Conservation (phyloP, 37 sponge, comb jelly and placozoan species). For the Cladorhizidae sp. region DNA sequence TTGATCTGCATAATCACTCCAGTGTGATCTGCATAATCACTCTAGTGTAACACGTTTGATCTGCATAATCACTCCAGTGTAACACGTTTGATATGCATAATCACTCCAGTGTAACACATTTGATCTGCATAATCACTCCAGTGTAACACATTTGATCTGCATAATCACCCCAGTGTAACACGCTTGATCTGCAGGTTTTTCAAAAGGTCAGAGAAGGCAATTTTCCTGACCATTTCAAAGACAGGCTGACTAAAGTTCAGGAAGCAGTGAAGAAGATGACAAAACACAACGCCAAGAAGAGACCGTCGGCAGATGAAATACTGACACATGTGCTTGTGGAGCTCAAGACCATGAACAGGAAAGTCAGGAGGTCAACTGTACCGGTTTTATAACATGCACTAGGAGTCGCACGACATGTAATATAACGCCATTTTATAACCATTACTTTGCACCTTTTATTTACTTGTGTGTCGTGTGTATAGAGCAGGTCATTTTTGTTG, state of each 20-base stretch:
- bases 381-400: background rate
- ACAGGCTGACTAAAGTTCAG: background rate
- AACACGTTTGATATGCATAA: too few relatives aligned
- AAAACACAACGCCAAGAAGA: background rate
- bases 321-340: background rate
- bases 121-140: too few relatives aligned
- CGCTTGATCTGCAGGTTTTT: constrained; percentile 19
- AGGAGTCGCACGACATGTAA: too few relatives aligned
- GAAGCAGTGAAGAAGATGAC: constrained; percentile 6
- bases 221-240: constrained; percentile 6
- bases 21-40: too few relatives aligned
- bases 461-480: background rate
- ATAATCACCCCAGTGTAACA: too few relatives aligned
- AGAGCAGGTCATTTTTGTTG: background rate
- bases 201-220: background rate
- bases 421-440: background rate
- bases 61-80: too few relatives aligned
- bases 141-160: too few relatives aligned
- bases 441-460: background rate
- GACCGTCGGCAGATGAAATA: constrained; percentile 34
- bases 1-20: too few relatives aligned
- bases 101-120: too few relatives aligned
- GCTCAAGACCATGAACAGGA: background rate
- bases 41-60: too few relatives aligned
- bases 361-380: background rate